A percentile compares a stretch with the other conserved stretches of the same genome.
These are phyloP conservation scores for Carcina quercana DNA, from an alignment of 2,888 invertebrate genomes.

Conservation along the genomic window DNA sequence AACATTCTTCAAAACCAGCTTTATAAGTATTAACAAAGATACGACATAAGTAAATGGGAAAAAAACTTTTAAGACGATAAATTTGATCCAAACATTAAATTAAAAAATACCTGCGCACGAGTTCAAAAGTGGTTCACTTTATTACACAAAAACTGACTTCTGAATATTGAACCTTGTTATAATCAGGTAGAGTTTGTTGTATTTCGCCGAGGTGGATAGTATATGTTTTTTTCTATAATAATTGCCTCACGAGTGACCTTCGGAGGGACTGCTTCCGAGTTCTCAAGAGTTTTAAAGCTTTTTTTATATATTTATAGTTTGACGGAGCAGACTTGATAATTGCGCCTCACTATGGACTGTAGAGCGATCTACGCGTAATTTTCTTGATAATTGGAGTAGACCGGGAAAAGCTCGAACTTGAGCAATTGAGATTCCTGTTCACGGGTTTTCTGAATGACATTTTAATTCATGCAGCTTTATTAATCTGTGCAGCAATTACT, in stretches of 20 bases:
- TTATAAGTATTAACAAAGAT: no score
- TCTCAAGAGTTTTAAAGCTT: constrained; percentile 22
- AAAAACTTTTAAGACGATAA: no score
- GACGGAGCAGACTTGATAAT: constrained; percentile 3
- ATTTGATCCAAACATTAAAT: neutral
- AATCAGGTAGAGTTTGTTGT: neutral
- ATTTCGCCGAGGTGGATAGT: constrained; percentile 1
- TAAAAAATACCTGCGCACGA: neutral
- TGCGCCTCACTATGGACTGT: no score
- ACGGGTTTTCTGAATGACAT: no score
- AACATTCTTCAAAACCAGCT: no score
- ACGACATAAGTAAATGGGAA: no score
- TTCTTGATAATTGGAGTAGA: no score
- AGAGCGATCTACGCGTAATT: no score
- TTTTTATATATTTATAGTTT: constrained; percentile 18
- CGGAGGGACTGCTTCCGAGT: constrained; percentile 43
- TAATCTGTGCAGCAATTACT: no score
- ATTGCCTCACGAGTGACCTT: constrained; percentile 30
- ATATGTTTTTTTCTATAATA: constrained; percentile 17
- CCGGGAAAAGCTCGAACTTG: no score
- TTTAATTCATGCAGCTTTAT: no score
- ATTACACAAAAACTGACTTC: neutral
- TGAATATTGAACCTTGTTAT: neutral
- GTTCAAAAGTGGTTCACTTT: constrained; percentile 1
- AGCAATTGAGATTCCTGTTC: no score